A percentile compares a stretch with the other conserved stretches of the same genome.
These are phyloP conservation scores for Arge pagana DNA, from an alignment of 2,888 invertebrate species.

Conservation along the genomic window DNA sequence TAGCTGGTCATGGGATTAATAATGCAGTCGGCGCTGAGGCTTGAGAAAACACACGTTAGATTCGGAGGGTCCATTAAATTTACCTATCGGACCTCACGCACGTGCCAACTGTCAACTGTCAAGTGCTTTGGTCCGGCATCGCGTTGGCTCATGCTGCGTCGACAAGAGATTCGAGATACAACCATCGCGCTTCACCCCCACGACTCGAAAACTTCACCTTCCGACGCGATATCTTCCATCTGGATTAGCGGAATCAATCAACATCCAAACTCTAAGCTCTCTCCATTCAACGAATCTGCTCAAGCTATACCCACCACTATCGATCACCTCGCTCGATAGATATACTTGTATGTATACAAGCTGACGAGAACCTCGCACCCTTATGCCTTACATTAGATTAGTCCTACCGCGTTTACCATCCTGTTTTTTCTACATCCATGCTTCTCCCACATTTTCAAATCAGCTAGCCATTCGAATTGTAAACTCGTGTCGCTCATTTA, in stretches of 20 bases:
- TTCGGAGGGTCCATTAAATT: slow-evolving; percentile 6
- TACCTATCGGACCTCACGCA: slow-evolving; percentile 18
- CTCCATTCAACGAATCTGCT: slow-evolving; percentile 18
- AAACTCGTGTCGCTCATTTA: no score
- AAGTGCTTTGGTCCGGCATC: slow-evolving; percentile 7
- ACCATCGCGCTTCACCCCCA: no score
- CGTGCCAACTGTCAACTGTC: slow-evolving; percentile 20
- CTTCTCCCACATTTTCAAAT: no score
- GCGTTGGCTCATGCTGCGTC: slow-evolving; percentile 7
- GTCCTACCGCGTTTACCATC: no score
- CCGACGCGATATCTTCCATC: slow-evolving; percentile 15
- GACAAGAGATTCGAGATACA: slow-evolving; percentile 16
- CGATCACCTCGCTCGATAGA: no score
- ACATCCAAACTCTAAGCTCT: slow-evolving; percentile 13
- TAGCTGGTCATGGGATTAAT: slow-evolving; percentile 5
- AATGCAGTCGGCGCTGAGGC: slow-evolving; percentile 7
- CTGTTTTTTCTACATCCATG: no score
- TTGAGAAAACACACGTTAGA: slow-evolving; percentile 1
- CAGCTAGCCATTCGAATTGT: no score
- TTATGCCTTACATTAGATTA: no score
- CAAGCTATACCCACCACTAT: no score
- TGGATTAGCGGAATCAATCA: slow-evolving; percentile 21
- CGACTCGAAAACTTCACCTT: slow-evolving; percentile 4
- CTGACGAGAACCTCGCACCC: no score
- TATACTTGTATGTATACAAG: no score